Evolutionary conservation across 2,113 vertebrate genomes (phyloP).

Genomic region (Ctenomys sociabilis): DNA sequence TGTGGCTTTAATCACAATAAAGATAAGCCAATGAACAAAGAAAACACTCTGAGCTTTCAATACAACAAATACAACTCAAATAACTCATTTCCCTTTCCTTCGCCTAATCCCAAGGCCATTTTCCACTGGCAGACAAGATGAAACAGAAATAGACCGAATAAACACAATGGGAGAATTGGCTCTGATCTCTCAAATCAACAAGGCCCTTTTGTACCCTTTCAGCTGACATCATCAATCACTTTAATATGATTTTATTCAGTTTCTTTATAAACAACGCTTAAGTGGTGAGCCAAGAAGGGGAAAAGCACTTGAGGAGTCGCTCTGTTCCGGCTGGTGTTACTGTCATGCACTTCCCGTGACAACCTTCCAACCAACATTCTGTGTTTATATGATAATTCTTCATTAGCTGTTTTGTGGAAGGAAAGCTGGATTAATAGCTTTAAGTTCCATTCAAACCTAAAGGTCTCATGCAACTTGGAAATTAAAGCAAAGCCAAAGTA

Average conservation of each 20-base stretch:
- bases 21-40: slow-evolving; percentile 32
- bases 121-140: slow-evolving; percentile 51
- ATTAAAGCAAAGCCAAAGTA: slow-evolving; percentile 36
- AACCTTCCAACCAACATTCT: slow-evolving; percentile 25
- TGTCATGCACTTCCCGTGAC: not conserved
- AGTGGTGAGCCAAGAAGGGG: slow-evolving; percentile 49
- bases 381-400: not conserved
- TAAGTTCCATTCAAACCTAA: not conserved
- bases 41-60: slow-evolving; percentile 47
- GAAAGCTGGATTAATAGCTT: not conserved
- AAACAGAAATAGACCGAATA: slow-evolving; percentile 44
- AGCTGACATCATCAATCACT: slow-evolving; percentile 75
- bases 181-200: slow-evolving; percentile 55
- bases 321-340: not conserved
- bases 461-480: not conserved
- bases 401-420: not conserved
- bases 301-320: not conserved
- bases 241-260: slow-evolving; percentile 79
- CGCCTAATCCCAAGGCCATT: slow-evolving; percentile 57
- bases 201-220: slow-evolving; percentile 67
- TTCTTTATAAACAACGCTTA: slow-evolving; percentile 74
- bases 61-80: slow-evolving; percentile 49
- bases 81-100: slow-evolving; percentile 65
- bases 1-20: slow-evolving; percentile 49
- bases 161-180: slow-evolving; percentile 52